Evolutionary conservation across 2,888 invertebrate genomes (phyloP), one percentile per base, ranked within the genome.

Genomic region (Papilio elwesi): DNA sequence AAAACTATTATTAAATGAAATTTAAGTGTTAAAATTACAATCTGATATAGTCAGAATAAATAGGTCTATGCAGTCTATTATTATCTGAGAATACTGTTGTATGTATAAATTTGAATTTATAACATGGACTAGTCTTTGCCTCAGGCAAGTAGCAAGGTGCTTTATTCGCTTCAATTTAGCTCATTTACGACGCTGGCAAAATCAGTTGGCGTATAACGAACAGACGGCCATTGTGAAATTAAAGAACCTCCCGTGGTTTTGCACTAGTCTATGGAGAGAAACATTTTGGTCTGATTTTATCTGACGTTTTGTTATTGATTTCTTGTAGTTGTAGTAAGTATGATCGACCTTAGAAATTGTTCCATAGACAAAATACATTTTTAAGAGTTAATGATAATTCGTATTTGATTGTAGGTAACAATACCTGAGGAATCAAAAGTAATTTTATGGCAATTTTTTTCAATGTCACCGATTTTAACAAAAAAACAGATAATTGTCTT

Each of bases 181-280:
- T 88, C 85, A 87, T 88, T 87, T 89, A 86, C 84, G 84, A 82
- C 83, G 82, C 76, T 79, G 79, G 83, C 82, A 84, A 87, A 85
- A 88, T 89, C 88, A 86, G 85, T 83, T 81, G 81, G 81, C 80
- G 81, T 84, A 81, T 83, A 83, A 78, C 80, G 83, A 84, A 82
- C 83, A 79, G 82, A 81, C 83, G 78, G 83, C 77, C 78, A 77
- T 80, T 79, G 76, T 76, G 78, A 78, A 78, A 78, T 74, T 77
- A 83, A 80, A 83, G 85, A 89, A 88, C 87, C 87, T 85, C 87
- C 87, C 78, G 86, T 81, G 78, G 87, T 84, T 85, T 84, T 83
- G 83, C 83, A 81, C 84, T 82, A 79, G 80, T 76, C 76, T 78
- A 79, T 86, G 85, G 83, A 84, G 87, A 85, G 88, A 88, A 83